Evolutionary conservation across 2,888 invertebrate genomes (phyloP), one percentile per base, ranked within the genome.

Genomic region (Tetragnatha montana): DNA sequence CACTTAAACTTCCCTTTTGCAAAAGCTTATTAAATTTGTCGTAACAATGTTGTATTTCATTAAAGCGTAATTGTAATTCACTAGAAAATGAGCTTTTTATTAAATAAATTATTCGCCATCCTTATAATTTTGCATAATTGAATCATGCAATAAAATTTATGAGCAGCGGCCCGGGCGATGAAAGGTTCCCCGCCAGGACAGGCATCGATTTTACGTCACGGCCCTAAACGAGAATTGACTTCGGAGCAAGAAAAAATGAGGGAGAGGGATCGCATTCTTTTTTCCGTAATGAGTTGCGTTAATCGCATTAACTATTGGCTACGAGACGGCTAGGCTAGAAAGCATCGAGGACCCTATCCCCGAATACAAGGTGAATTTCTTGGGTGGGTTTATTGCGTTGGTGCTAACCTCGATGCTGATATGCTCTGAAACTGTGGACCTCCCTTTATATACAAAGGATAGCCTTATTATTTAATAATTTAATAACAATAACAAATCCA

Each of bases 51-150:
- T 68, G 70, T 80, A 80, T 71, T 86, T 80, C 73, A 68, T 86
- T 86, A 68, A 80, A 73, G 70, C 79, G 69, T 86, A 86, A 86
- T 80, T 74, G 80, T 71, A 80, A 86, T 74, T 86, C 80, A 71
- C 68, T 80, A 35, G 80, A 86, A 85, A 80, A 86, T 86, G 86
- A 73, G 51, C 78, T 86, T 86, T 80, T 80, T 86, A 86, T 86
- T 80, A 86, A 80, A 86, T 79, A 86, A 86, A 80, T 86, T 86
- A 80, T 86, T 86, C 74, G 68, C 71, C 86, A 74, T 6, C 60
- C 68, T 21, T n/a, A 79, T 86, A 86, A 86, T 86, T 80, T 86
- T 80, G 49, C 73, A 86, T 80, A 86, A 86, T 86, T 60, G 51
- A 86, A 80, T 86, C 51, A 80, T 21, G 68, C 17, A 8, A 74